Evolutionary conservation across 2,113 vertebrate genomes (phyloP), one percentile per base, ranked within the genome.

Genomic region (Xenopus borealis): DNA sequence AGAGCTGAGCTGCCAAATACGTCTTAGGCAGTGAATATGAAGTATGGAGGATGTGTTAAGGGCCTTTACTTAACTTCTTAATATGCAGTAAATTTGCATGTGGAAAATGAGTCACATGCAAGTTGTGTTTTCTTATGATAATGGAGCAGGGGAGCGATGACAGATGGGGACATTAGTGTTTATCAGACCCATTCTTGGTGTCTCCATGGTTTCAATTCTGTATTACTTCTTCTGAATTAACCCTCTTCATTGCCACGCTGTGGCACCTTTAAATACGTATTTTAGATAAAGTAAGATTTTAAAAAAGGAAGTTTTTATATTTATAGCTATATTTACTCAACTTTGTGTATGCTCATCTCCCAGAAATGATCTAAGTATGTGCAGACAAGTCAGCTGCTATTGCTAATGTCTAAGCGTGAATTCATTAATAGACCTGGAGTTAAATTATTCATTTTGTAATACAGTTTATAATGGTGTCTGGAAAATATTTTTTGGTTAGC

Each of bases 61-160:
- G 74, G 74, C 67, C 47, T 77, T 55, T 53, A 69, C 67, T 77
- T 70, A 70, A 77, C 66, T 77, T 69, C 59, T 77, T 69, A 70
- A 77, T 77, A 77, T 70, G 58, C 74, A 58, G 66, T 70, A 64
- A 70, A 77, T 77, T 77, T 77, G 67, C 66, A 77, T 70, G 67
- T 62, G 47, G 44, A 77, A 69, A 77, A 70, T 77, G 67, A 77
- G 74, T 70, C 74, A 70, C 74, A 64, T 70, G 74, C 46, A 57
- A 77, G 66, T 77, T 77, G 66, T 77, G 74, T 77, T 77, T 77
- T 77, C 61, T 70, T 77, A 77, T 77, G 74, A 77, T 77, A 77
- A 77, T 77, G 33, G 66, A 70, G 59, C n/a, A 55, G 67, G 33
- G 59, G 33, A 64, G 67, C 67, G 70, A 77, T 77, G 74, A 77